Evolutionary conservation across 2,797 vertebrate species (phyloP).

Genomic region (Catamblyrhynchus diadema): DNA sequence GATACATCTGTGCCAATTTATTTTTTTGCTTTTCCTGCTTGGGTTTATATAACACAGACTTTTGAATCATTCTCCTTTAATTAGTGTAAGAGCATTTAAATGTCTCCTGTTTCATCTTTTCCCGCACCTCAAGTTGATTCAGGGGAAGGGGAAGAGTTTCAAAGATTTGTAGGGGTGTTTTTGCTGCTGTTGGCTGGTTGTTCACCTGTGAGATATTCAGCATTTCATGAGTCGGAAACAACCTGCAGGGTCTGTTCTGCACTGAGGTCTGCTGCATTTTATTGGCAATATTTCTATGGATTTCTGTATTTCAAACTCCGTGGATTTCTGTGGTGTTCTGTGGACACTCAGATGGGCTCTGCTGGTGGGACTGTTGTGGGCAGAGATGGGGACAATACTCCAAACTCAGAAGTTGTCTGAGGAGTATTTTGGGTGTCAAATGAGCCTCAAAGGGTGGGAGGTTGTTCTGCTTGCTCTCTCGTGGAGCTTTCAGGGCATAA

Average conservation of each 20-base stretch:
- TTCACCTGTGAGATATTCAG: not conserved
- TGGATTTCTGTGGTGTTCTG: not conserved
- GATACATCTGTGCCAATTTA: not conserved
- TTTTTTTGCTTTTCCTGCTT: not conserved
- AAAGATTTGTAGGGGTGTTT: not conserved
- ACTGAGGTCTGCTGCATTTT: not conserved
- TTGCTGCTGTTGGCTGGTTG: not conserved
- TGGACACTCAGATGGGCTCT: accelerated
- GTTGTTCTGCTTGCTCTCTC: not conserved
- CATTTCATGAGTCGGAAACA: not conserved
- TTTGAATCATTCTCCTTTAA: not conserved
- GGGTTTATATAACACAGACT: not conserved
- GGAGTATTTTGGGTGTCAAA: not conserved
- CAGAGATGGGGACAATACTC: not conserved
- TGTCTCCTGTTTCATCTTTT: not conserved
- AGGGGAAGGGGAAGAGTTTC: not conserved
- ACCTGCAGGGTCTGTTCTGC: not conserved
- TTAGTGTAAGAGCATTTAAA: not conserved
- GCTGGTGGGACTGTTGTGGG: not conserved
- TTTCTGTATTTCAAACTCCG: not conserved
- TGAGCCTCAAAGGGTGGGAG: not conserved
- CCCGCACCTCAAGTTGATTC: not conserved
- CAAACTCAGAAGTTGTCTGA: too few species aligned
- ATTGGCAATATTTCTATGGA: accelerated
- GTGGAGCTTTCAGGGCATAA: not conserved